These are phyloP conservation scores for Festucalex cinctus DNA, from an alignment of 2,113 vertebrate genomes.

Conservation along the genomic window DNA sequence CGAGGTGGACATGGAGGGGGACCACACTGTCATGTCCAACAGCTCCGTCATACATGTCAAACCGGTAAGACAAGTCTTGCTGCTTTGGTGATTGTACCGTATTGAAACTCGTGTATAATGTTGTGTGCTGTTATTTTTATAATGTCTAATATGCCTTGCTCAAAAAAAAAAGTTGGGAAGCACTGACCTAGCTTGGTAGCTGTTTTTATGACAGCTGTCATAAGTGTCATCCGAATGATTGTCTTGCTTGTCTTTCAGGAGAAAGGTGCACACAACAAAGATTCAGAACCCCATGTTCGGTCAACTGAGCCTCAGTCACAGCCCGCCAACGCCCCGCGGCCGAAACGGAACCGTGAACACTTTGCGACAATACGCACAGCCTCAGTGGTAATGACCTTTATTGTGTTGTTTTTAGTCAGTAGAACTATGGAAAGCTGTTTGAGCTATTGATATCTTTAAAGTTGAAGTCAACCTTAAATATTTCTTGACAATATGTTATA, in stretches of 20 bases:
- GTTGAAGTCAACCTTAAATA: too few relatives aligned
- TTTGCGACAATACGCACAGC: constrained; percentile 98
- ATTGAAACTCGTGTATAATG: background rate
- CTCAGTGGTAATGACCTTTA: constrained; percentile 80
- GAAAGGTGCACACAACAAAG: constrained; percentile 83
- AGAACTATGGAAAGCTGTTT: background rate
- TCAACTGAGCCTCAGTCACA: constrained; percentile 85
- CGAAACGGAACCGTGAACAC: constrained; percentile 94
- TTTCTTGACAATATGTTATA: too few relatives aligned
- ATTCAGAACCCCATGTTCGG: constrained; percentile 79
- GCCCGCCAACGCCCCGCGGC: constrained; percentile 83
- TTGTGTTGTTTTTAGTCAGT: background rate
- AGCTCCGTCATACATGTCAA: constrained; percentile 95
- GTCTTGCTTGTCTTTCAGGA: constrained; percentile 71
- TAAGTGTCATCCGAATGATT: background rate
- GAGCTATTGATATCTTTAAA: too few relatives aligned
- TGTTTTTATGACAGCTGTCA: background rate
- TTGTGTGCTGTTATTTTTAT: background rate
- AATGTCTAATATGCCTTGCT: background rate
- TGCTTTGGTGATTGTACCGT: background rate
- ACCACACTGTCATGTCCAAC: constrained; percentile 98
- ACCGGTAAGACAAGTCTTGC: constrained; percentile 74
- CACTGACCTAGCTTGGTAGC: background rate
- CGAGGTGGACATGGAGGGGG: constrained; percentile 92
- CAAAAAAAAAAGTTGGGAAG: background rate